Conservation (phyloP, 2,888 invertebrate species). For the Xestia rhomboidea region DNA sequence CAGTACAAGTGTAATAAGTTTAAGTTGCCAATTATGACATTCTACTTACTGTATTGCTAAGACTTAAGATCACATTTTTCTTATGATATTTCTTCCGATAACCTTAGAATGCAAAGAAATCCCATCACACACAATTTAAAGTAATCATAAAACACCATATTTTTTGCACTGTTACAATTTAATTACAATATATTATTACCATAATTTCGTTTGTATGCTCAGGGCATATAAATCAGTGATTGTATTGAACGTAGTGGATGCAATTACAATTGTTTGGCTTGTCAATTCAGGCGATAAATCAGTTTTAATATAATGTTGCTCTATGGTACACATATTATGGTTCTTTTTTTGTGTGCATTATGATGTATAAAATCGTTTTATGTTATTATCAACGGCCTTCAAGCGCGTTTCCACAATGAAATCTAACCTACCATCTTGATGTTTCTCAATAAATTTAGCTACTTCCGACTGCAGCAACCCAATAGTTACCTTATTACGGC, state of each 20-base stretch:
- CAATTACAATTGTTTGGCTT: slow-evolving; percentile 42
- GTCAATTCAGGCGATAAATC: slow-evolving; percentile 48
- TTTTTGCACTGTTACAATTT: slow-evolving; percentile 2
- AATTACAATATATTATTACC: slow-evolving; percentile 9
- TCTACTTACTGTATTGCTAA: no score
- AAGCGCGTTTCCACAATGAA: neutral
- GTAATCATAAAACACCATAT: neutral
- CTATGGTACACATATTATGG: slow-evolving; percentile 10
- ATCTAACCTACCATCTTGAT: neutral
- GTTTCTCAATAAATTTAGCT: neutral
- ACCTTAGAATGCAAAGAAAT: no score
- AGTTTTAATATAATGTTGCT: slow-evolving; percentile 47
- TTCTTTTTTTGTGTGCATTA: neutral
- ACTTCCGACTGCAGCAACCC: neutral
- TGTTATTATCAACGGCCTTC: neutral
- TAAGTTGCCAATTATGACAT: no score
- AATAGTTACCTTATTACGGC: no score
- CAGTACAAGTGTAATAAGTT: no score
- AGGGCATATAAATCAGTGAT: slow-evolving; percentile 50
- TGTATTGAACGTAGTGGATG: slow-evolving; percentile 25
- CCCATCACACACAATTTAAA: no score
- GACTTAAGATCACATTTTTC: no score
- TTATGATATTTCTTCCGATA: neutral
- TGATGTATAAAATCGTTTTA: neutral
- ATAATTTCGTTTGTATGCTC: slow-evolving; percentile 35